Base-by-base conservation (phyloP, 2,797 vertebrate genomes). In the Oreortyx pictus region DNA sequence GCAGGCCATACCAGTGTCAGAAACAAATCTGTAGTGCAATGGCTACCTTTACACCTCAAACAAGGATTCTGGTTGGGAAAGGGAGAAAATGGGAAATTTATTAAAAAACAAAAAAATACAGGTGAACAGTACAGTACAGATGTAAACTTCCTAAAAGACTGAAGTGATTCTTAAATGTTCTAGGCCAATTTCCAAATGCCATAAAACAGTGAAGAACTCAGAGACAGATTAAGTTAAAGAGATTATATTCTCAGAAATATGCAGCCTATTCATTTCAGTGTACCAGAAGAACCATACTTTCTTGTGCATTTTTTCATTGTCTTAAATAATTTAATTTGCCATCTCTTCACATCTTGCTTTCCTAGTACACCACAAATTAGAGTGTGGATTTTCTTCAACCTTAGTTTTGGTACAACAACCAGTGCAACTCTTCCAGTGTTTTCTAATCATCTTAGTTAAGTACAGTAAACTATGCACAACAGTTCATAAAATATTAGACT, bases 401-500 rank as follows among this genome's bases (percentile, higher is more conserved):
- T 80, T 4, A 9, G 31, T 59, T 86, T 90, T 64, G 29, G 37
- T 79, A 59, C 46, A 13, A 81, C 64, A 90, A 82, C 44, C 17
- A 77, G 11, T 31, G 23, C 44, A 68, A 62, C 7, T 44, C 8
- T 94, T 67, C 43, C 68, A 35, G 5, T 35, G n/a, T 83, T 86
- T 74, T 85, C 16, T 50, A 14, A 77, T 86, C 68, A 84, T 65
- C 50, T 59, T 33, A 86, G 70, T 91, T 90, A 76, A 76, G 86
- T 70, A 82, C 72, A 79, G 57, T n/a, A 65, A 76, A 87, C 20
- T 37, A 25, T 3, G 33, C 60, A 71, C 74, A 88, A 39, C 23
- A 77, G 54, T 74, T 84, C 83, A 23, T 90, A 79, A 84, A 88
- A 91, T 88, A 90, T 9, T 49, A 68, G 37, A 41, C n/a, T 72